Evolutionary conservation across 2,797 vertebrate species (phyloP).

Genomic region (Hozukius guyotensis): DNA sequence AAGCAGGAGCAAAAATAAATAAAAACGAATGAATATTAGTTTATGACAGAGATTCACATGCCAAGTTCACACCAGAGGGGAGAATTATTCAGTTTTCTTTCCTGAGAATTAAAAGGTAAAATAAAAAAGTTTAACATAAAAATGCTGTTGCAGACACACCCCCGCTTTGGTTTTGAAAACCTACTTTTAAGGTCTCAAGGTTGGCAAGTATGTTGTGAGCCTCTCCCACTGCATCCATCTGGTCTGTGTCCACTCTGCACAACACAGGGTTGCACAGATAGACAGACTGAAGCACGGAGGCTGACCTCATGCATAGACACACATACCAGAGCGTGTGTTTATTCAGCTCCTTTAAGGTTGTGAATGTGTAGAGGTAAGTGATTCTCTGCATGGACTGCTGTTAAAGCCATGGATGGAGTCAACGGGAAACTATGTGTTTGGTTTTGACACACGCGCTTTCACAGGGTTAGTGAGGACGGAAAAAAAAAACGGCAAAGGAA

Average conservation of each 20-base stretch:
- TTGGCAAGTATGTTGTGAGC: neutral
- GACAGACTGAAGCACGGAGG: neutral
- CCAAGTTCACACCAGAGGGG: no score
- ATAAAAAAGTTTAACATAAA: no score
- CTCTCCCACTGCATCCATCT: neutral
- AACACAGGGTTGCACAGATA: neutral
- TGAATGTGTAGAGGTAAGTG: conserved; percentile 38
- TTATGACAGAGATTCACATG: no score
- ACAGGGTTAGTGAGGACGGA: conserved; percentile 30
- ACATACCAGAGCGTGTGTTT: neutral
- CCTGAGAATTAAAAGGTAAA: no score
- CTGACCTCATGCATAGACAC: conserved; percentile 1
- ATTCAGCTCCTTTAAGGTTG: conserved; percentile 2
- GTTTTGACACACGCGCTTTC: conserved; percentile 54
- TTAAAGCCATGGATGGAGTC: conserved; percentile 64
- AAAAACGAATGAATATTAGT: no score
- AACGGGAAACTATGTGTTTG: conserved; percentile 75
- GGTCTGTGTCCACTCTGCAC: conserved; percentile 5
- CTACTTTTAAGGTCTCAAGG: no score
- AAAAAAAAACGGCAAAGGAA: conserved; percentile 50
- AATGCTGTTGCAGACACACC: no score
- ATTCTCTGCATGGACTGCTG: conserved; percentile 60
- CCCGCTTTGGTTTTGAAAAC: no score
- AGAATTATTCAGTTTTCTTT: no score
- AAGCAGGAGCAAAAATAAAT: no score